These are phyloP conservation scores for Chymomyza procnemis DNA, from an alignment of 2,888 invertebrate species.

Conservation along the genomic window DNA sequence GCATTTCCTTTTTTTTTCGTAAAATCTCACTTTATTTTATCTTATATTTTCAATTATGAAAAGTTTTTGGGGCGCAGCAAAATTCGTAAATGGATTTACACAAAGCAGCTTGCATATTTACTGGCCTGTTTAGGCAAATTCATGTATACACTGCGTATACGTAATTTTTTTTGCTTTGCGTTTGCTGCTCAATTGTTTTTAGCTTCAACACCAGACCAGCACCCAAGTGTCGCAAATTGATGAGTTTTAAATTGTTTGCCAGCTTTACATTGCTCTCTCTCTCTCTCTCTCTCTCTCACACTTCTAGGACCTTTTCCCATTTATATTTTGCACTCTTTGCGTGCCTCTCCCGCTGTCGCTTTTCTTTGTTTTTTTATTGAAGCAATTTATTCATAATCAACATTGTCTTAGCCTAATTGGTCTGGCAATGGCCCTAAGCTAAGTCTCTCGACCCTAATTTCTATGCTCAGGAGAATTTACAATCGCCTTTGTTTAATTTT, in stretches of 20 bases:
- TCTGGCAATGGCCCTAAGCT: constrained; percentile 9
- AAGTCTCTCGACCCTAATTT: background rate
- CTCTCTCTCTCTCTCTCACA: no score
- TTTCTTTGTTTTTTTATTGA: constrained; percentile 20
- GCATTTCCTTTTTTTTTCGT: background rate
- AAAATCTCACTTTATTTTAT: background rate
- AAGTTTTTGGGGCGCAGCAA: background rate
- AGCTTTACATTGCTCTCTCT: background rate
- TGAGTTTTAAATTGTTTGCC: constrained; percentile 63
- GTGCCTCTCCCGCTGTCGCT: background rate
- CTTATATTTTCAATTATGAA: background rate
- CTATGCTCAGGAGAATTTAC: background rate
- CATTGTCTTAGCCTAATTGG: constrained; percentile 43
- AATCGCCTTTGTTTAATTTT: background rate
- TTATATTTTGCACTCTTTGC: no score
- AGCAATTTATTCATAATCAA: constrained; percentile 52
- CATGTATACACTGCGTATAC: background rate
- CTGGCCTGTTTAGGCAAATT: background rate
- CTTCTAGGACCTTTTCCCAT: background rate
- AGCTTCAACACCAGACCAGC: constrained; percentile 33
- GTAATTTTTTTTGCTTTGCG: background rate
- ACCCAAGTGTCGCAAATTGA: constrained; percentile 48
- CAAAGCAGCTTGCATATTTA: background rate
- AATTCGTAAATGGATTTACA: background rate
- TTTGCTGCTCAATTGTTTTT: constrained; percentile 62